phyloP scores from a whole-genome alignment of 2,113 vertebrate species.

The Corythaixoides concolor region DNA sequence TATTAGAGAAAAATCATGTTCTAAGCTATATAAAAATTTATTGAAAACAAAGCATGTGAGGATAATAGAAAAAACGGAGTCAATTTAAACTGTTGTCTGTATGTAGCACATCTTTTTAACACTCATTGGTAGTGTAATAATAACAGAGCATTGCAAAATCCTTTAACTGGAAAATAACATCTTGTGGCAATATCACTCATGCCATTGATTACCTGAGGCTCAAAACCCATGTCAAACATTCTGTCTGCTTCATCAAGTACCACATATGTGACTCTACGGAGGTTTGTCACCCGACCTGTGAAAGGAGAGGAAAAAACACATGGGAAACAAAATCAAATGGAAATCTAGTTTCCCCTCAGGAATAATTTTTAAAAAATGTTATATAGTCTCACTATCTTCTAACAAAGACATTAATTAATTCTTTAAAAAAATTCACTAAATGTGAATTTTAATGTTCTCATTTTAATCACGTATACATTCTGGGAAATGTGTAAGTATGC shows the following conservation, averaged over 20 bases:
- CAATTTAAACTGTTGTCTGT: not conserved
- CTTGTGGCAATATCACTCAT: not conserved
- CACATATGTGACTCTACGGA: slow-evolving; percentile 92
- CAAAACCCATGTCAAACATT: slow-evolving; percentile 99
- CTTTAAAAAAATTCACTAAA: slow-evolving; percentile 66
- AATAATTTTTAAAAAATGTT: slow-evolving; percentile 57
- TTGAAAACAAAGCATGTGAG: not conserved
- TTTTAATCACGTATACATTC: slow-evolving; percentile 73
- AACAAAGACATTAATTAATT: slow-evolving; percentile 44
- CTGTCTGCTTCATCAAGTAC: slow-evolving; percentile 97
- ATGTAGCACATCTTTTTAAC: not conserved
- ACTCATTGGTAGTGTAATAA: not conserved
- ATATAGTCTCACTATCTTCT: slow-evolving; percentile 73
- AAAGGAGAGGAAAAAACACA: slow-evolving; percentile 72
- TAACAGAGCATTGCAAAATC: fast-evolving
- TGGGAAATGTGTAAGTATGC: slow-evolving; percentile 72
- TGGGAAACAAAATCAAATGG: slow-evolving; percentile 71
- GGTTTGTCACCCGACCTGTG: slow-evolving; percentile 95
- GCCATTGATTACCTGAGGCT: slow-evolving; percentile 87
- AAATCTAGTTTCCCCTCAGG: slow-evolving; percentile 61
- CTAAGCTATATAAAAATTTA: not conserved
- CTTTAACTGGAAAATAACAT: not conserved
- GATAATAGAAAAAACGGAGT: not conserved
- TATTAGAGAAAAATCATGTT: not conserved
- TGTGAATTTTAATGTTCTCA: slow-evolving; percentile 67